Evolutionary conservation across 2,113 vertebrate genomes (phyloP).

Genomic region (Camelus bactrianus): DNA sequence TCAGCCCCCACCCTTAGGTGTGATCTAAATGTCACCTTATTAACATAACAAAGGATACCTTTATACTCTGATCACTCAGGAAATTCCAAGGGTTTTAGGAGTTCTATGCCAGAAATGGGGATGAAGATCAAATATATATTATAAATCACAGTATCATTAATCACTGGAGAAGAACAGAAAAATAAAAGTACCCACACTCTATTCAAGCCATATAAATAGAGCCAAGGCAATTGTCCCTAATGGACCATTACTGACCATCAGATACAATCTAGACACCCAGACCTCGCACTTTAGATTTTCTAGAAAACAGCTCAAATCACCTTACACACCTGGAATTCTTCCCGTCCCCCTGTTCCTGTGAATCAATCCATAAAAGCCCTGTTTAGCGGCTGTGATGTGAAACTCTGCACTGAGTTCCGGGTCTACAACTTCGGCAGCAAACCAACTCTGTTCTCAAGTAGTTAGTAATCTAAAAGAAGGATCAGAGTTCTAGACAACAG

Average conservation of each 20-base stretch:
- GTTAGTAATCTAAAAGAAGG: neutral
- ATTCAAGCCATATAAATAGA: neutral
- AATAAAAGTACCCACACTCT: neutral
- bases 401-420: neutral
- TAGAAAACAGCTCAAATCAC: neutral
- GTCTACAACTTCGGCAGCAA: neutral
- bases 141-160: neutral
- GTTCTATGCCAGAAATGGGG: neutral
- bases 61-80: neutral
- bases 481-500: neutral
- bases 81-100: neutral
- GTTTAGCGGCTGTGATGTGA: neutral
- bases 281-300: neutral
- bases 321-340: neutral
- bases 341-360: neutral
- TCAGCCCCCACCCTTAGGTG: neutral
- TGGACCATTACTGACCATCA: neutral
- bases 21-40: neutral
- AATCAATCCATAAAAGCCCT: neutral
- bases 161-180: neutral
- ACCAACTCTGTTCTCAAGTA: neutral
- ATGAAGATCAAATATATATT: neutral
- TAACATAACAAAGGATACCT: neutral
- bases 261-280: neutral
- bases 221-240: neutral